phyloP scores from a whole-genome alignment of 2,113 vertebrate species.

The Cochlearius cochlearius region DNA sequence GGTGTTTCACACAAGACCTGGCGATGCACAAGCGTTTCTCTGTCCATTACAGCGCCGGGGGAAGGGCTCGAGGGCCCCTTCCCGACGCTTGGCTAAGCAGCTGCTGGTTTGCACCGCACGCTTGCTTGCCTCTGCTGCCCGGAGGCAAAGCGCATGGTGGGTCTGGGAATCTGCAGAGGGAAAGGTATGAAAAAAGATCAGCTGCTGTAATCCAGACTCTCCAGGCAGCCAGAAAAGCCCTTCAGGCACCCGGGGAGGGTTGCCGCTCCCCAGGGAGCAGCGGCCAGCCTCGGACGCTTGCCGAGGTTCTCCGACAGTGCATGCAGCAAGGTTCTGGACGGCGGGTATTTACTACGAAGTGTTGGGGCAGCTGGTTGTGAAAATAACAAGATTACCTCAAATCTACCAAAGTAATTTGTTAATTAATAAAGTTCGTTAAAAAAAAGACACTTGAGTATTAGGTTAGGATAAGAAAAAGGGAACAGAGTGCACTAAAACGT shows the following conservation, averaged over 20 bases:
- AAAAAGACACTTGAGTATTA: background rate
- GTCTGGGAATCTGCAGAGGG: background rate
- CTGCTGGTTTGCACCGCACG: background rate
- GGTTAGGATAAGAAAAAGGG: background rate
- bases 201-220: background rate
- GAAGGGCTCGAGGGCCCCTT: background rate
- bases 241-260: too few species aligned
- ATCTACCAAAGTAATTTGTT: background rate
- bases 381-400: background rate
- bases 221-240: background rate
- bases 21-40: background rate
- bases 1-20: background rate
- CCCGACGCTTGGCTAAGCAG: background rate
- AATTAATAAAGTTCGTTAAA: background rate
- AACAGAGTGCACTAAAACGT: background rate
- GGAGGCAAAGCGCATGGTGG: background rate
- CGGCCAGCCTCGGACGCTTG: background rate
- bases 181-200: background rate
- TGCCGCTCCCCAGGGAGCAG: too few species aligned
- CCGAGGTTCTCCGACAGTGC: background rate
- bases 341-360: background rate
- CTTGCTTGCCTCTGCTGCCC: background rate
- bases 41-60: background rate
- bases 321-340: background rate
- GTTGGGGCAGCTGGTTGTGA: background rate